phyloP scores from a whole-genome alignment of 2,113 vertebrate species.

The Saimiri boliviensis region DNA sequence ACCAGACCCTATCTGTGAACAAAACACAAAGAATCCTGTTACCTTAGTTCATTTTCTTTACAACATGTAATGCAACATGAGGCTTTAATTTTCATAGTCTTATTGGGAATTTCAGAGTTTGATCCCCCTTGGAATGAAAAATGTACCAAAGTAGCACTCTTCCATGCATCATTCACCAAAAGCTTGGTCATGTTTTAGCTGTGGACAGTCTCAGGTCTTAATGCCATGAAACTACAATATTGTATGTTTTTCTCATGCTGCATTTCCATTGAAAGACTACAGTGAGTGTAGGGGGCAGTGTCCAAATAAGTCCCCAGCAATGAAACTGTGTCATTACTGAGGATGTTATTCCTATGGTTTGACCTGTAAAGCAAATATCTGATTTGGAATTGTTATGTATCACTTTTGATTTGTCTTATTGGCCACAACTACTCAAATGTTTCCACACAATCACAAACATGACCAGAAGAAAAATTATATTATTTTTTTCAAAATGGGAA shows the following conservation, averaged over 20 bases:
- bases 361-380: neutral
- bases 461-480: neutral
- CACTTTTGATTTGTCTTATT: neutral
- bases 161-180: neutral
- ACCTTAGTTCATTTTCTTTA: neutral
- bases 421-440: neutral
- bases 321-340: neutral
- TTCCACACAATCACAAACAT: neutral
- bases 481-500: neutral
- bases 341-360: neutral
- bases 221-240: neutral
- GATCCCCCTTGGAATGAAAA: neutral
- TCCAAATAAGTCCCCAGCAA: neutral
- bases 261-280: neutral
- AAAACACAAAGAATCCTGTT: neutral
- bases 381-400: neutral
- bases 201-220: neutral
- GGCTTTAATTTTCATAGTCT: neutral
- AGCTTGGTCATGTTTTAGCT: neutral
- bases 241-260: neutral
- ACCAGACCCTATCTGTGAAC: neutral
- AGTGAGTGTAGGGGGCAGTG: neutral
- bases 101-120: neutral
- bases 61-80: neutral
- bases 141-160: neutral